phyloP scores from a whole-genome alignment of 2,113 vertebrate species.

The Anarhynchus alexandrinus region DNA sequence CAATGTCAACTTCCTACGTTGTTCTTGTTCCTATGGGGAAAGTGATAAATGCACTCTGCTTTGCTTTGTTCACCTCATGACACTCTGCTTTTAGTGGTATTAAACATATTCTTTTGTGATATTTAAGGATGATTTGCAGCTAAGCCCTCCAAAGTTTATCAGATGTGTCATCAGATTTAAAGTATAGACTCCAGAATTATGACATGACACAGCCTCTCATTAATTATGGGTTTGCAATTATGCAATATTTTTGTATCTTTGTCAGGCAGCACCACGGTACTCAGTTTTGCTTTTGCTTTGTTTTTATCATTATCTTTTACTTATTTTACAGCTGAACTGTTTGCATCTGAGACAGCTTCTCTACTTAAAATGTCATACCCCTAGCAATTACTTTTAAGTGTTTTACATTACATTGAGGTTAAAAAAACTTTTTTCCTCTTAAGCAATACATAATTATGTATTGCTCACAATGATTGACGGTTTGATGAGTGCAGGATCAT shows the following conservation, averaged over 20 bases:
- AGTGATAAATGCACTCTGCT: neutral
- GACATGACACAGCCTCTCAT: neutral
- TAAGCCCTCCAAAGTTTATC: neutral
- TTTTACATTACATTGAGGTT: neutral
- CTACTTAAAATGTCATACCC: constrained; percentile 29
- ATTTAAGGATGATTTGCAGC: neutral
- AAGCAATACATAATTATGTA: constrained; percentile 35
- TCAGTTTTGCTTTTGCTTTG: neutral
- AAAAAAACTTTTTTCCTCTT: neutral
- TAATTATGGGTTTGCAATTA: neutral
- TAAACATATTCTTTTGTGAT: neutral
- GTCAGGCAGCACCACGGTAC: neutral
- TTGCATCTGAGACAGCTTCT: neutral
- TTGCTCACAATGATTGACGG: constrained; percentile 31
- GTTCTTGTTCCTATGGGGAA: neutral
- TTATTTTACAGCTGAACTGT: neutral
- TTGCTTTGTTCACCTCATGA: neutral
- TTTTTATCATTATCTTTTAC: neutral
- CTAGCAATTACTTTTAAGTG: constrained; percentile 13
- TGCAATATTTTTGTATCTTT: neutral
- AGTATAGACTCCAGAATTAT: neutral
- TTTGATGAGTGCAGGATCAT: constrained; percentile 9
- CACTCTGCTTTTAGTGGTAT: neutral
- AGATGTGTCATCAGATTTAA: neutral
- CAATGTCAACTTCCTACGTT: neutral